A percentile compares a stretch with the other conserved stretches of the same genome.
These are phyloP conservation scores for Lepus europaeus DNA, from an alignment of 2,113 vertebrate species.

Conservation along the genomic window DNA sequence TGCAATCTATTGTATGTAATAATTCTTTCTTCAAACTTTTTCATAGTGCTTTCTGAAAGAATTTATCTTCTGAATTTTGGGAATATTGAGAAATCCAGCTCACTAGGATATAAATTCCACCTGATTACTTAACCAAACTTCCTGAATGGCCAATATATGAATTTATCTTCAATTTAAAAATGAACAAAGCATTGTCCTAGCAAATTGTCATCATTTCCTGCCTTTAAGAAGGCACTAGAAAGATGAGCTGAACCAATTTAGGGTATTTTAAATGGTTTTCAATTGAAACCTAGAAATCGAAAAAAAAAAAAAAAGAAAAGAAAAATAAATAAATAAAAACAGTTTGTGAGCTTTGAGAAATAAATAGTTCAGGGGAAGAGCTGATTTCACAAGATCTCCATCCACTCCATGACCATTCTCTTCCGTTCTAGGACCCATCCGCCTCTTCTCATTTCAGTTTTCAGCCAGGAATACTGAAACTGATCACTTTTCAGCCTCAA, in stretches of 20 bases:
- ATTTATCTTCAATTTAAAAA: constrained; percentile 65
- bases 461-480: constrained; percentile 79
- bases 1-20: constrained; percentile 50
- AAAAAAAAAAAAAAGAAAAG: constrained; percentile 63
- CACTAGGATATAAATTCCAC: constrained; percentile 69
- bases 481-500: constrained; percentile 82
- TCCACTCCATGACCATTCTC: background rate
- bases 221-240: constrained; percentile 26
- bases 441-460: constrained; percentile 72
- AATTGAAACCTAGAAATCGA: constrained; percentile 43
- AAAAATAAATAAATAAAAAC: constrained; percentile 62
- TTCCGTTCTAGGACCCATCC: constrained; percentile 52
- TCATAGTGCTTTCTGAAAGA: constrained; percentile 41
- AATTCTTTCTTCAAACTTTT: constrained; percentile 67
- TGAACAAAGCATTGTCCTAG: constrained; percentile 70
- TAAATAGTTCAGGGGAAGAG: background rate
- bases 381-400: constrained; percentile 47
- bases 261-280: constrained; percentile 13
- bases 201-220: constrained; percentile 63
- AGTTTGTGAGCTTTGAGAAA: constrained; percentile 31
- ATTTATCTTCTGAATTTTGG: constrained; percentile 60
- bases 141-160: constrained; percentile 54
- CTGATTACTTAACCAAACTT: constrained; percentile 74
- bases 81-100: constrained; percentile 54
- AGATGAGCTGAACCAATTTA: background rate